phyloP scores from a whole-genome alignment of 2,797 vertebrate genomes.

The Ambastaia sidthimunki region DNA sequence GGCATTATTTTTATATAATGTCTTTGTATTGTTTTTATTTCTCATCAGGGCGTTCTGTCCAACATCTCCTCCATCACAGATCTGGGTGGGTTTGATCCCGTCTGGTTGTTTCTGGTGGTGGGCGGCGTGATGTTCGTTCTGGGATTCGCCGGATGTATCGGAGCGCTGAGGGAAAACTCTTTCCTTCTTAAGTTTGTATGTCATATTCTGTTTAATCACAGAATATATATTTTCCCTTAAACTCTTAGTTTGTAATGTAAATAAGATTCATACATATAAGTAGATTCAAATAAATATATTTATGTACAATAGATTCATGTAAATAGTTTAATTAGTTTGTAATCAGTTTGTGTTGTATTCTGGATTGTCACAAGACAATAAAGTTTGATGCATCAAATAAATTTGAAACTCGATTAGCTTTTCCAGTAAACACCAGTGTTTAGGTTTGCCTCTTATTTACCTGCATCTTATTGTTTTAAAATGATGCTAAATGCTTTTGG shows the following conservation, averaged over 20 bases:
- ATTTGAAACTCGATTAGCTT: too few relatives aligned
- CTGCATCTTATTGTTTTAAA: too few relatives aligned
- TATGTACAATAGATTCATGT: too few relatives aligned
- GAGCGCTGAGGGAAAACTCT: conserved; percentile 95
- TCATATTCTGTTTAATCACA: conserved; percentile 47
- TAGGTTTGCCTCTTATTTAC: too few relatives aligned
- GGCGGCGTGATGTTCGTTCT: conserved; percentile 99
- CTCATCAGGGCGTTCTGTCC: conserved; percentile 90
- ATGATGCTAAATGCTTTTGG: too few relatives aligned
- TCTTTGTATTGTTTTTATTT: conserved; percentile 5
- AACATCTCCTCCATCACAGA: conserved; percentile 99
- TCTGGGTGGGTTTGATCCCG: conserved; percentile 95
- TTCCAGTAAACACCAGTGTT: too few relatives aligned
- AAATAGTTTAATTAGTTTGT: too few relatives aligned
- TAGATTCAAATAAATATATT: too few relatives aligned
- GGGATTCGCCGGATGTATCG: conserved; percentile 97
- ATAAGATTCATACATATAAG: neutral
- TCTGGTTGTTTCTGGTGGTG: conserved; percentile 98
- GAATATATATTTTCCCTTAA: neutral
- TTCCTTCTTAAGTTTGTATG: conserved; percentile 98
- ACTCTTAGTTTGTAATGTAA: neutral
- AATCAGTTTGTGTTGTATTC: too few relatives aligned
- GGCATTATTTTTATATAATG: too few relatives aligned
- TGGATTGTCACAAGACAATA: too few relatives aligned
- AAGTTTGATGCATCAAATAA: too few relatives aligned